Evolutionary conservation across 2,888 invertebrate genomes (phyloP), one percentile per base, ranked within the genome.

Genomic region (Poecilus cupreus): DNA sequence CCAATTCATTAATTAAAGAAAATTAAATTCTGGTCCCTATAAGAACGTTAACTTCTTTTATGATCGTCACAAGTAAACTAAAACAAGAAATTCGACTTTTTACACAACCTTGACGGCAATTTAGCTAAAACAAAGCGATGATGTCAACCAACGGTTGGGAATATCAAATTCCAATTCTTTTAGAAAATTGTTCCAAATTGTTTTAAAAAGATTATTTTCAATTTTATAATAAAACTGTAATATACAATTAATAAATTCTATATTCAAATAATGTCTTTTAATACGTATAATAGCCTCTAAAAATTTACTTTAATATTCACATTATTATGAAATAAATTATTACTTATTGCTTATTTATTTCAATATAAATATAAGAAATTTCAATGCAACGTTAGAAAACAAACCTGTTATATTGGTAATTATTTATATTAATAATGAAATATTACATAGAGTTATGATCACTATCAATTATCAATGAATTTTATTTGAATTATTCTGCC

Each of bases 1-100:
- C 60, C 60, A 60, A 68, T 37, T 68, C 64, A 68, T 68, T 68
- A 68, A 68, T 68, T 68, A 68, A 6, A 68, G 64, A 37, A 37
- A 68, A 68, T 68, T 68, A 39, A 22, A 68, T 68, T 37, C 32
- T 20, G 37, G 6, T 68, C 64, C 37, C n/a, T n/a, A 51, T 11
- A 51, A 51, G 51, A 18, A 51, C 51, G 3, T 51, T 18, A 68
- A 68, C 18, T 68, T 68, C 60, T 60, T 60, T 68, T 37, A 32
- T 16, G 11, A 37, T 32, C 64, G 37, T 37, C 64, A 37, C 22
- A 18, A 68, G 16, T 20, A n/a, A n/a, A n/a, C n/a, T 37, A 16
- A 68, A 68, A 37, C 64, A 68, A 68, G 37, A 68, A 68, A 68
- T 37, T 6, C 37, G 18, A 68, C 32, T 68, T 68, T 68, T 51